These are phyloP conservation scores for Tribolium freemani DNA, from an alignment of 2,888 invertebrate species.

Conservation along the genomic window DNA sequence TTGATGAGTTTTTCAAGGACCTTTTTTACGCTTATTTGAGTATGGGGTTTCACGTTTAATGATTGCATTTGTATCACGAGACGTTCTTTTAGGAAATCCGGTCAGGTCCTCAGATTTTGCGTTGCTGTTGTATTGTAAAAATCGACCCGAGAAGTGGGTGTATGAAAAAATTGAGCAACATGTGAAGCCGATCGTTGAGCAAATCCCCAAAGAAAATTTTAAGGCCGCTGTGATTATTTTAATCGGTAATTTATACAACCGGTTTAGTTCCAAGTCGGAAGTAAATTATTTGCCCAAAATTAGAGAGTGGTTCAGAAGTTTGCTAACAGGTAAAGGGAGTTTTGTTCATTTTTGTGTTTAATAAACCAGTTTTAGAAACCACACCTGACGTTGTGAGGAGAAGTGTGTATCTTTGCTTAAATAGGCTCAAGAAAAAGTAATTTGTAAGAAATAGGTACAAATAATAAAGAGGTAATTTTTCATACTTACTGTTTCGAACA, in stretches of 20 bases:
- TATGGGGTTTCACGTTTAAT: conserved; percentile 46
- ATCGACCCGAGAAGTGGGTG: conserved; percentile 64
- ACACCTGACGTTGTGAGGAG: conserved; percentile 35
- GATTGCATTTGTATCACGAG: conserved; percentile 4
- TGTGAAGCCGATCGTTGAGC: conserved; percentile 57
- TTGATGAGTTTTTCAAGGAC: conserved; percentile 59
- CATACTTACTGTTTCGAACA: no score
- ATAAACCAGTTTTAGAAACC: conserved; percentile 9
- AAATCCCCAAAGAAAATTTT: conserved; percentile 55
- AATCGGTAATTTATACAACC: conserved; percentile 54
- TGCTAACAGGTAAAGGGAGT: conserved; percentile 51
- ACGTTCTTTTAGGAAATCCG: conserved; percentile 56
- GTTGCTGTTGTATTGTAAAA: conserved; percentile 66
- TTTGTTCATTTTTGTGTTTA: background rate
- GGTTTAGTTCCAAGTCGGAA: conserved; percentile 47
- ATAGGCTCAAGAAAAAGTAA: conserved; percentile 48
- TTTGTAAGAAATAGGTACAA: background rate
- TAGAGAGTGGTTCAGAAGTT: conserved; percentile 50
- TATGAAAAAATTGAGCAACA: conserved; percentile 62
- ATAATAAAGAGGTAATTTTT: background rate
- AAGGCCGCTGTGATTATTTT: conserved; percentile 58
- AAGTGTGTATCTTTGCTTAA: conserved; percentile 36
- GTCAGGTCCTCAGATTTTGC: conserved; percentile 50
- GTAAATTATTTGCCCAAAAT: conserved; percentile 47
- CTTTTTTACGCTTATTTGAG: conserved; percentile 63